Evolutionary conservation across 1,140 invertebrate species (phyloP).

Genomic region (Tetramorium alpestre): DNA sequence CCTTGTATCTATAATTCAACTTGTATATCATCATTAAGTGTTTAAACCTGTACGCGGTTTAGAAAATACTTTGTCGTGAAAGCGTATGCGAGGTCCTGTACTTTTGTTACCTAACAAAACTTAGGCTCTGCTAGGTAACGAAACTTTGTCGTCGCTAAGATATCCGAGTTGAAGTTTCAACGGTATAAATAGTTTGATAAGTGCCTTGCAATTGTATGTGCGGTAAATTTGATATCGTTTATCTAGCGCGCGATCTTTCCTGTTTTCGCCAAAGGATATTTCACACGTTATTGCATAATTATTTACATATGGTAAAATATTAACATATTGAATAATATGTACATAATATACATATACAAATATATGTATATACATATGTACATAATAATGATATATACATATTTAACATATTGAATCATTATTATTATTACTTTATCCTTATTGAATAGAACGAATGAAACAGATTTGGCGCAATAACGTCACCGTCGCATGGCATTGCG

Average conservation of each 20-base stretch:
- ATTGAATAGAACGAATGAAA: conserved; percentile 3
- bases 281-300: neutral
- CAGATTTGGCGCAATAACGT: neutral
- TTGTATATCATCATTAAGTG: neutral
- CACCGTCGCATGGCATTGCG: neutral
- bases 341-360: no score
- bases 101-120: conserved; percentile 10
- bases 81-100: neutral
- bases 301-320: neutral
- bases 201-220: neutral
- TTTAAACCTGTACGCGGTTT: neutral
- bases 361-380: no score
- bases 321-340: neutral
- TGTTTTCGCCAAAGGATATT: neutral
- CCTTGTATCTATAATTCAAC: neutral
- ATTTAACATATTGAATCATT: neutral
- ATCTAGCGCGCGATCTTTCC: neutral
- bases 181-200: conserved; percentile 17
- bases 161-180: conserved; percentile 14
- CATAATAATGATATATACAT: no score
- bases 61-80: neutral
- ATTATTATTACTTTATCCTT: neutral
- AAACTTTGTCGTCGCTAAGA: neutral
- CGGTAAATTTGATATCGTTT: neutral
- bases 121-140: neutral